A percentile compares a stretch with the other conserved stretches of the same genome.
phyloP scores from a whole-genome alignment of 2,888 invertebrate genomes.

The Abscondita cerata region DNA sequence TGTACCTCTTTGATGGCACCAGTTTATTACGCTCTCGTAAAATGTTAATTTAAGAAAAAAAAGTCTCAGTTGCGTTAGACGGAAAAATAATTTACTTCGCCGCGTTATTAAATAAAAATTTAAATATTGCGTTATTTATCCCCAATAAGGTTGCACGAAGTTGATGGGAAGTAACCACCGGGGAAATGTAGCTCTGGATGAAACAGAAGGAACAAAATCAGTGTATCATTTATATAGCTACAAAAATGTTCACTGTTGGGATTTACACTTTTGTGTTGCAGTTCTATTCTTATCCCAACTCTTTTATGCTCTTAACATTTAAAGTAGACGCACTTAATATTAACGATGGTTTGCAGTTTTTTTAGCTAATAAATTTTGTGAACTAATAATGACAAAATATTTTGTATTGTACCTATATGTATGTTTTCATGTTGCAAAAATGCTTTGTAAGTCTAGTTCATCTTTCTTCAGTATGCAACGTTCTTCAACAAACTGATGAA shows the following conservation, averaged over 20 bases:
- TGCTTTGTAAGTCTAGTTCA: background rate
- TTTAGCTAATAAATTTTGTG: too few species aligned
- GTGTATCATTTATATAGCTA: slow-evolving; percentile 12
- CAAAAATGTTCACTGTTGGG: slow-evolving; percentile 3
- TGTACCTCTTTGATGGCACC: slow-evolving; percentile 1
- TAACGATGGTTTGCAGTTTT: too few species aligned
- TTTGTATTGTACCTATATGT: too few species aligned
- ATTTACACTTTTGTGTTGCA: background rate
- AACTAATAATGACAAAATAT: too few species aligned
- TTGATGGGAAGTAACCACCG: slow-evolving; percentile 17
- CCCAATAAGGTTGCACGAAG: slow-evolving; percentile 10
- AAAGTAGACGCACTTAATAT: background rate
- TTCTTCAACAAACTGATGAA: background rate
- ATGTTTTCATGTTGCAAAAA: too few species aligned
- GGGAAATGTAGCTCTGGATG: slow-evolving; percentile 20
- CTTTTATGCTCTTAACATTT: background rate
- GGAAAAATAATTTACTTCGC: background rate
- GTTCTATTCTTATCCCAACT: background rate
- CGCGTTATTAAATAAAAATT: background rate
- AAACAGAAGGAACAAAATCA: slow-evolving; percentile 17
- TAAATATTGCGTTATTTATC: background rate
- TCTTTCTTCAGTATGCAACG: background rate
- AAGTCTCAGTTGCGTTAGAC: too few species aligned
- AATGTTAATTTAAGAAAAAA: too few species aligned
- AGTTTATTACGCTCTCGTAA: background rate